Conservation (phyloP, 2,888 invertebrate genomes). For the Sylvicola cinctus region DNA sequence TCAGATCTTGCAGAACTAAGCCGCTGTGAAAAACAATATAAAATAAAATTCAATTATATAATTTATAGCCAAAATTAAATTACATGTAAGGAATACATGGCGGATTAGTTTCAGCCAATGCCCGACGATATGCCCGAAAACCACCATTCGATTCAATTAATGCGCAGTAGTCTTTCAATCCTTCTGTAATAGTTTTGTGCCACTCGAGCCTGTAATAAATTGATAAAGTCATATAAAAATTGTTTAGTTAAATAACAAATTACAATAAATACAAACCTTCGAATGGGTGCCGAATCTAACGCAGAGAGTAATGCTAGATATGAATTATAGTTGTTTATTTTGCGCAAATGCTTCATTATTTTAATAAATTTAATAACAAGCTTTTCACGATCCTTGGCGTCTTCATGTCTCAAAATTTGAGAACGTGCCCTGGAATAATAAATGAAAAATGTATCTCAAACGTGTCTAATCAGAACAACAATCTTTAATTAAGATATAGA, state of each 20-base stretch:
- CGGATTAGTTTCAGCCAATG: conserved; percentile 83
- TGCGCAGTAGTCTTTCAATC: conserved; percentile 82
- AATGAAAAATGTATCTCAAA: neutral
- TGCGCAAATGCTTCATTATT: conserved; percentile 93
- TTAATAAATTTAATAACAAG: conserved; percentile 91
- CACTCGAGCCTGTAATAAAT: conserved; percentile 58
- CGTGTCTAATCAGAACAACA: conserved; percentile 4
- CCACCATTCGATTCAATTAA: conserved; percentile 96
- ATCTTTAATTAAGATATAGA: neutral
- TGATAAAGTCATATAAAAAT: conserved; percentile 2
- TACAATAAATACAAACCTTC: conserved; percentile 15
- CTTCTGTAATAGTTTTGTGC: conserved; percentile 80
- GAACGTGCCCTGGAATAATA: conserved; percentile 51
- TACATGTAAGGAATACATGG: conserved; percentile 99
- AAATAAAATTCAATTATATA: neutral
- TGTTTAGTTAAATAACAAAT: neutral
- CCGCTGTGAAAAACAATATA: conserved; percentile 42
- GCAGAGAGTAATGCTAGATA: conserved; percentile 93
- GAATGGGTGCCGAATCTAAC: conserved; percentile 83
- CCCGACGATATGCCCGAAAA: conserved; percentile 89
- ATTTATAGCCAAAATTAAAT: conserved; percentile 22
- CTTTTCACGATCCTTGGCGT: conserved; percentile 88
- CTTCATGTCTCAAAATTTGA: conserved; percentile 72
- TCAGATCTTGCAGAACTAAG: conserved; percentile 92
- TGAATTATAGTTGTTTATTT: conserved; percentile 97